phyloP scores from a whole-genome alignment of 2,888 invertebrate genomes.

The Neoascia interrupta region DNA sequence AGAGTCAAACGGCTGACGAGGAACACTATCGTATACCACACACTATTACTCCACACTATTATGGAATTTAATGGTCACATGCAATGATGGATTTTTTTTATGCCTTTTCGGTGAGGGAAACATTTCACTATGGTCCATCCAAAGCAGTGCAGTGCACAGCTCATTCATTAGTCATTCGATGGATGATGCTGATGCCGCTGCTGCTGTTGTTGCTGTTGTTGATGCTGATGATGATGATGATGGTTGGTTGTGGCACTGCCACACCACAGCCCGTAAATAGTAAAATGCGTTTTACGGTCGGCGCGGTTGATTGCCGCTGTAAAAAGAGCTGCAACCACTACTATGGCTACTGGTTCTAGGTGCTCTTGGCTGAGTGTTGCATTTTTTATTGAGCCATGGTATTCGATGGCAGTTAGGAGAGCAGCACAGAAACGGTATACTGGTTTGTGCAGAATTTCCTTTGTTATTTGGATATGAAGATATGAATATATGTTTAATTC shows the following conservation, averaged over 20 bases:
- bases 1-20: slow-evolving; percentile 57
- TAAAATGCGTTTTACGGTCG: slow-evolving; percentile 57
- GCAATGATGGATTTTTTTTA: slow-evolving; percentile 64
- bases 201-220: slow-evolving; percentile 6
- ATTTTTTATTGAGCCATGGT: slow-evolving; percentile 44
- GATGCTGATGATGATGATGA: slow-evolving; percentile 27
- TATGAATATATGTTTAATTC: slow-evolving; percentile 69
- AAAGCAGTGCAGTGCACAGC: slow-evolving; percentile 38
- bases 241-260: slow-evolving; percentile 26
- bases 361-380: slow-evolving; percentile 34
- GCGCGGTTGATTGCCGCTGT: slow-evolving; percentile 30
- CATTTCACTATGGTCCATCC: slow-evolving; percentile 26
- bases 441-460: slow-evolving; percentile 53
- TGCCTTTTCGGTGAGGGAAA: slow-evolving; percentile 57
- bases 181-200: slow-evolving; percentile 19
- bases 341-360: slow-evolving; percentile 15
- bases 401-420: slow-evolving; percentile 45
- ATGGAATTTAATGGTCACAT: slow-evolving; percentile 65
- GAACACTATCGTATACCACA: slow-evolving; percentile 22
- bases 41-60: slow-evolving; percentile 55
- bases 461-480: slow-evolving; percentile 53
- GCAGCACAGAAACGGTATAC: slow-evolving; percentile 50
- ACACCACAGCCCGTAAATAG: slow-evolving; percentile 55
- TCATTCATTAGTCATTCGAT: slow-evolving; percentile 69
- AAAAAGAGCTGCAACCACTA: slow-evolving; percentile 32